Evolutionary conservation across 2,113 vertebrate genomes (phyloP), one percentile per base, ranked within the genome.

Genomic region (Macaca nemestrina): DNA sequence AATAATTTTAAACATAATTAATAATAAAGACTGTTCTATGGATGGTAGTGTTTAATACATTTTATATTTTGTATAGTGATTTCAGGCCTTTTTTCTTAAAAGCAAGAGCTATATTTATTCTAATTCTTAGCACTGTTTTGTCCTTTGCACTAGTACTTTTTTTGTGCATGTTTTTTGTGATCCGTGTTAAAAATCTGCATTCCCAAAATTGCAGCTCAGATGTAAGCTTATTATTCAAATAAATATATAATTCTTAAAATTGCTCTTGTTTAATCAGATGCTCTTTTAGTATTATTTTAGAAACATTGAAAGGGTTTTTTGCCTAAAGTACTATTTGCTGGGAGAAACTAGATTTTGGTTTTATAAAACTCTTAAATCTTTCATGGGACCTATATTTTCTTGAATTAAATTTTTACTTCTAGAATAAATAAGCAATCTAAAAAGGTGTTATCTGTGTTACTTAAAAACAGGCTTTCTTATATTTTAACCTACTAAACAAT

Each of bases 211-310:
- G 72, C 23, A 75, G 40, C 23, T 43, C 25, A 43, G 27, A 75
- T 43, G 81, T 98, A 98, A 75, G 97, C 98, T 98, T 98, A 98
- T 98, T 99, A 98, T 98, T 99, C 98, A 98, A 99, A 99, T 99
- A 99, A 99, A 99, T 99, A 98, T 99, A 98, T 99, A 98, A 98
- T 98, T 99, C 99, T 99, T 99, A 99, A 99, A 99, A 99, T 98
- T 98, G 98, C 98, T 99, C 98, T 99, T 99, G 98, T 99, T 99
- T 88, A 99, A 98, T 97, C 94, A 98, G 97, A 98, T 98, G 97
- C 97, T 97, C 98, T 97, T 97, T 75, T 27, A 72, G 18, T 23
- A 38, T 72, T 72, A 75, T 75, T 75, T 43, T 45, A 75, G 72
- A 75, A 75, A 25, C 40, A 75, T 7, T 45, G 23, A 23, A 38